Percentiles rank a stretch among this genome's conserved stretches.
These are phyloP conservation scores for Drosophila quasianomalipes DNA, from an alignment of 2,888 invertebrate species.

Conservation along the genomic window DNA sequence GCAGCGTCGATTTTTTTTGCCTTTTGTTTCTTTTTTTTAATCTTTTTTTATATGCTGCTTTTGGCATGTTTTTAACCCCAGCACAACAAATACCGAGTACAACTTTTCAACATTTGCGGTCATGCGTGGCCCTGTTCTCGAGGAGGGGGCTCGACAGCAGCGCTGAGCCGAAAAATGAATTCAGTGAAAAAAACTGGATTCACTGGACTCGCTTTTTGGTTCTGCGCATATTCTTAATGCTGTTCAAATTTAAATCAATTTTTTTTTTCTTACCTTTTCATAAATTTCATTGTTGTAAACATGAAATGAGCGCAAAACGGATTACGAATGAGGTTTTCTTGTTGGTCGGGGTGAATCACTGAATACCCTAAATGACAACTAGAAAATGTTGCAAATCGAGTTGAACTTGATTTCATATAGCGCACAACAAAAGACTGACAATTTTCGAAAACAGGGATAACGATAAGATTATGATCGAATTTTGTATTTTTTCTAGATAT, in stretches of 20 bases:
- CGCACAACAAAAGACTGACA: constrained; percentile 8
- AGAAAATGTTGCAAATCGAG: constrained; percentile 32
- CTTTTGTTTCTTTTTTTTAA: constrained; percentile 19
- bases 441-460: constrained; percentile 1
- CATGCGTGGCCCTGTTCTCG: constrained; percentile 56
- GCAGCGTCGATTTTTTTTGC: constrained; percentile 61
- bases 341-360: constrained; percentile 3
- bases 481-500: not conserved
- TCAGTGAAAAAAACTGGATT: constrained; percentile 47
- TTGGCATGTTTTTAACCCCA: constrained; percentile 52
- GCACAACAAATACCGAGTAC: constrained; percentile 27
- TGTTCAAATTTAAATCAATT: constrained; percentile 63
- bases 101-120: constrained; percentile 71
- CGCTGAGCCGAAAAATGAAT: constrained; percentile 23
- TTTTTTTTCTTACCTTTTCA: constrained; percentile 36
- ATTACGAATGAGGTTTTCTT: constrained; percentile 23
- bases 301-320: constrained; percentile 34
- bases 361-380: constrained; percentile 17
- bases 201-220: constrained; percentile 50
- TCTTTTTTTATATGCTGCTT: constrained; percentile 23
- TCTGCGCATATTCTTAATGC: constrained; percentile 39
- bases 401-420: constrained; percentile 13
- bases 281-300: constrained; percentile 47
- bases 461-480: not conserved
- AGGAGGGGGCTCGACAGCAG: constrained; percentile 30